Evolutionary conservation across 2,888 invertebrate species (phyloP).

Genomic region (Protodeltote pygarga): DNA sequence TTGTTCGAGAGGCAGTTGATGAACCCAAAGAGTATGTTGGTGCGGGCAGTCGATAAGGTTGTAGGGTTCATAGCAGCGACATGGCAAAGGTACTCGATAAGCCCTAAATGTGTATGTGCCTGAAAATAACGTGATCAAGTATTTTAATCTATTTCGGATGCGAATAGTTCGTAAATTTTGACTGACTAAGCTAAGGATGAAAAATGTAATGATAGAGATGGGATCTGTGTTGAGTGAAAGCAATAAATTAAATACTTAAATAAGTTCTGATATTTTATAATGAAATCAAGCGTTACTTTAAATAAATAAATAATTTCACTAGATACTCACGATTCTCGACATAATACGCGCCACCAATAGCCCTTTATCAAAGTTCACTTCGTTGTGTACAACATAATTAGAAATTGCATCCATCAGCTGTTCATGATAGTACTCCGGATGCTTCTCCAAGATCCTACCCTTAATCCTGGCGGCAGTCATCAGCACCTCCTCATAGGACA

Average conservation of each 20-base stretch:
- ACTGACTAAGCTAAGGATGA: no score
- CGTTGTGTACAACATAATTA: conserved; percentile 81
- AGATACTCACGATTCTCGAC: conserved; percentile 85
- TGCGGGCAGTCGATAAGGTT: conserved; percentile 70
- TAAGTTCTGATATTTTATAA: no score
- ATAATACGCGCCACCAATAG: conserved; percentile 83
- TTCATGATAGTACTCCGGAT: conserved; percentile 88
- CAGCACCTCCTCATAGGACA: conserved; percentile 82
- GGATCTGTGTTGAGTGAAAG: no score
- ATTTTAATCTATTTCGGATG: background rate
- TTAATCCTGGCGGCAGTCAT: conserved; percentile 81
- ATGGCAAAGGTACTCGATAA: conserved; percentile 87
- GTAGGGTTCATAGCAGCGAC: conserved; percentile 74
- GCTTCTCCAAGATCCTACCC: conserved; percentile 74
- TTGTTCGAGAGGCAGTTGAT: conserved; percentile 86
- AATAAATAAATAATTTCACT: background rate
- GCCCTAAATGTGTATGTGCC: conserved; percentile 86
- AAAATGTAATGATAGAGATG: no score
- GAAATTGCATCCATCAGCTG: conserved; percentile 86
- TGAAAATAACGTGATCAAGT: conserved; percentile 54
- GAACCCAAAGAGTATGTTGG: conserved; percentile 78
- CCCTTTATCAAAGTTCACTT: conserved; percentile 81
- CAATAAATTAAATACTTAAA: no score
- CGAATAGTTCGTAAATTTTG: no score
- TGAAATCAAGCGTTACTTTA: background rate